These are phyloP conservation scores for Acanthoscelides obtectus DNA, from an alignment of 2,888 invertebrate species.

Conservation along the genomic window DNA sequence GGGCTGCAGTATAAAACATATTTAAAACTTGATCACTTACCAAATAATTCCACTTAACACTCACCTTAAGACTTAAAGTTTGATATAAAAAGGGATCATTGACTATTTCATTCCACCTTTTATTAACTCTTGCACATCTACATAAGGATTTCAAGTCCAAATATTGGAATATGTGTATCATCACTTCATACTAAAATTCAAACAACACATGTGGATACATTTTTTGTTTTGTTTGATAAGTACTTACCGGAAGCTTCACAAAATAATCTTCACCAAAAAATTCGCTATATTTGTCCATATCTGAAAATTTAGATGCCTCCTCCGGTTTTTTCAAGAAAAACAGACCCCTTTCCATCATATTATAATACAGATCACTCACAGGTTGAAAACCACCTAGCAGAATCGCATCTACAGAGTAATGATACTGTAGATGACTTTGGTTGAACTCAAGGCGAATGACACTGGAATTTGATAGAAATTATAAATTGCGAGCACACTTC, in stretches of 20 bases:
- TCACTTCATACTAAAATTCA: constrained; percentile 71
- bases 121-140: constrained; percentile 70
- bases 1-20: constrained; percentile 46
- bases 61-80: constrained; percentile 68
- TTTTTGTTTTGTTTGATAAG: background rate
- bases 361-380: constrained; percentile 28
- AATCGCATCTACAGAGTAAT: constrained; percentile 84
- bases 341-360: constrained; percentile 26
- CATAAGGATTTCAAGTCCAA: constrained; percentile 76
- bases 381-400: constrained; percentile 61
- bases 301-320: constrained; percentile 9
- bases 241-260: constrained; percentile 30
- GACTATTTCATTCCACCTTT: constrained; percentile 65
- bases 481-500: no score
- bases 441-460: constrained; percentile 81
- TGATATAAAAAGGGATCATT: constrained; percentile 73
- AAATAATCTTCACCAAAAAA: constrained; percentile 21
- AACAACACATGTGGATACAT: constrained; percentile 31
- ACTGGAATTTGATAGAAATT: constrained; percentile 47
- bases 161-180: constrained; percentile 73
- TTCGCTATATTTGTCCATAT: constrained; percentile 3
- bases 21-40: no score
- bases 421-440: constrained; percentile 74
- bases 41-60: no score
- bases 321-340: constrained; percentile 5